Conservation (phyloP, 2,113 vertebrate genomes). For the Lipophrys pholis region DNA sequence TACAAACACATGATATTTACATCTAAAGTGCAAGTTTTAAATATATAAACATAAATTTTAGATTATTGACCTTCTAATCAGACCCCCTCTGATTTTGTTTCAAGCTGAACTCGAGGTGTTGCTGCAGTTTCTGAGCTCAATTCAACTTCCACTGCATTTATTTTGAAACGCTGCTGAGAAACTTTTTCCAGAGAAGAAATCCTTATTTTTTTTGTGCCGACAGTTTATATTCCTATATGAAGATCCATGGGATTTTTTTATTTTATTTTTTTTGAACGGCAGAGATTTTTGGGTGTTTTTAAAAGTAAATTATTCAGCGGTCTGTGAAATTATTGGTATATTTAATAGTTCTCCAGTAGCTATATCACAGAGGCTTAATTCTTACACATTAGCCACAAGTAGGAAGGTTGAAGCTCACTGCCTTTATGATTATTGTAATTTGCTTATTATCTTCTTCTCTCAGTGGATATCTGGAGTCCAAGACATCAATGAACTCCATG, state of each 20-base stretch:
- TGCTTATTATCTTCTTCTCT: constrained; percentile 68
- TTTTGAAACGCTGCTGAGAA: constrained; percentile 34
- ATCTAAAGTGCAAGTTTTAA: too few species aligned
- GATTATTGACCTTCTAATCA: too few species aligned
- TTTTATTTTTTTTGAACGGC: constrained; percentile 19
- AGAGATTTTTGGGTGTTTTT: constrained; percentile 57
- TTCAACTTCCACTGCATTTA: constrained; percentile 21
- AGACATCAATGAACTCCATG: constrained; percentile 97
- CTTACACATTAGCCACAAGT: constrained; percentile 62
- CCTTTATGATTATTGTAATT: constrained; percentile 64
- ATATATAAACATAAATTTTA: too few species aligned
- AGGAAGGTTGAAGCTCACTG: constrained; percentile 28
- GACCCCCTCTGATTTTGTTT: constrained; percentile 22
- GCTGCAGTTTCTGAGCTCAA: background rate
- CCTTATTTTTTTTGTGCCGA: constrained; percentile 48
- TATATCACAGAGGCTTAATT: constrained; percentile 37
- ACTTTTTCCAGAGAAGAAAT: constrained; percentile 52
- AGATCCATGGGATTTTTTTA: constrained; percentile 62
- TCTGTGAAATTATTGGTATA: constrained; percentile 42
- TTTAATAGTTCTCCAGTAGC: constrained; percentile 34
- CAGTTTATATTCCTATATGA: constrained; percentile 49
- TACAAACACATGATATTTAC: too few species aligned
- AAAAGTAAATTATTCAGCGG: constrained; percentile 51
- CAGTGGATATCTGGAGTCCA: constrained; percentile 92
- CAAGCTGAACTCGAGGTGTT: background rate